Percentiles rank a stretch among this genome's conserved stretches.
Evolutionary conservation across 2,113 vertebrate species (phyloP).

Genomic region (Phrynocephalus versicolor): DNA sequence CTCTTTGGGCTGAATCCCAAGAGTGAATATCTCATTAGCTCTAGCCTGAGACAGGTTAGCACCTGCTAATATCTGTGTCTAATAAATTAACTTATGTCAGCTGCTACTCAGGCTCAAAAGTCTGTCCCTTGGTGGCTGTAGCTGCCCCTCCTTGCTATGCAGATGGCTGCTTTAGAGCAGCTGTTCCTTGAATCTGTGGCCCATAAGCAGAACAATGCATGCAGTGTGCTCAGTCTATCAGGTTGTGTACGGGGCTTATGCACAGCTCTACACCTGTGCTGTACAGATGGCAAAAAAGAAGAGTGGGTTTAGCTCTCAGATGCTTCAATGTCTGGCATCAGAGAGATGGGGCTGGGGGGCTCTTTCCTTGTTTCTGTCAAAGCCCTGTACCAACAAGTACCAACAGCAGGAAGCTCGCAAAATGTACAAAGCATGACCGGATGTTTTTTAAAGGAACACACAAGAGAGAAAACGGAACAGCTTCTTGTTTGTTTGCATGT

Average conservation of each 20-base stretch:
- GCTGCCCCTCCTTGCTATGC: slow-evolving; percentile 16
- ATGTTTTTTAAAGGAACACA: neutral
- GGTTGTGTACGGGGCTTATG: slow-evolving; percentile 22
- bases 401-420: neutral
- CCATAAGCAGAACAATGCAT: slow-evolving; percentile 55
- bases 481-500: neutral
- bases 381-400: fast-evolving
- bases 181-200: slow-evolving; percentile 53
- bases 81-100: slow-evolving; percentile 75
- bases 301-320: slow-evolving; percentile 10
- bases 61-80: slow-evolving; percentile 77
- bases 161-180: slow-evolving; percentile 67
- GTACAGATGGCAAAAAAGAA: slow-evolving; percentile 60
- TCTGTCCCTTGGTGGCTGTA: fast-evolving
- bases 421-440: neutral
- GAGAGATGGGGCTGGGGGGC: neutral
- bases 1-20: slow-evolving; percentile 56
- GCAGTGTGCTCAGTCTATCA: slow-evolving; percentile 67
- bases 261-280: slow-evolving; percentile 64
- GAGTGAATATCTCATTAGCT: slow-evolving; percentile 64
- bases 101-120: slow-evolving; percentile 25
- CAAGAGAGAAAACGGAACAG: neutral
- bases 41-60: slow-evolving; percentile 74
- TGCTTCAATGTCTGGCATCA: neutral
- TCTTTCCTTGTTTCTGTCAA: fast-evolving